Evolutionary conservation across 2,797 vertebrate species (phyloP), one percentile per base, ranked within the genome.

Genomic region (Thalassophryne amazonica): DNA sequence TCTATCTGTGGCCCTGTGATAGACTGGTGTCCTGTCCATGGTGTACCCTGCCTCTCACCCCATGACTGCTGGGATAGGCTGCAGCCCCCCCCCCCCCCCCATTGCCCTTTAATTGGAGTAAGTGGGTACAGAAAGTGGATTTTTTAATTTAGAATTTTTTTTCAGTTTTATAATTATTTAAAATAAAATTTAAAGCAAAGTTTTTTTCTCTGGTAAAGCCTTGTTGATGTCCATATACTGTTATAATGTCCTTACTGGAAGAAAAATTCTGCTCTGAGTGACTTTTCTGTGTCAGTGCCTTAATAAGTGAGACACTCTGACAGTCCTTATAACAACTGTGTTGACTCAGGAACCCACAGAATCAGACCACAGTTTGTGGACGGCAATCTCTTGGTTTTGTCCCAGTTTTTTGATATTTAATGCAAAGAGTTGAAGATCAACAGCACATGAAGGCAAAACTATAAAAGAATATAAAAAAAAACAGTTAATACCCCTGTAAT

Each of bases 201-300:
- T 10, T 23, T 5, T 3, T 19, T 39, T 14, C 15, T 12, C 1
- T 6, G 8, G 6, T 18, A 5, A 19, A 18, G 7, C 19, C 22
- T n/a, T 25, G 21, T 50, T 24, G 31, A 38, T 12, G 15, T 16
- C 35, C 9, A n/a, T n/a, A n/a, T n/a, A n/a, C n/a, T n/a, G 22
- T 51, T 33, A 32, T 32, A 33, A 8, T 6, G 3, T 54, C 52
- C 30, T 34, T 53, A 15, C 33, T 61, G 18, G 13, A 48, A 65
- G 27, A 60, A 59, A 43, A 6, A 35, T 27, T 51, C 24, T 32
- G 14, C 54, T 63, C 29, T 58, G 53, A 69, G 50, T 49, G 37
- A 49, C 60, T 78, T 76, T 74, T 83, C 57, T 84, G 73, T 84
- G 77, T 87, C 83, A 85, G 90, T 92, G 90, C 90, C 90, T 92